Conservation (phyloP, 1,140 invertebrate genomes). For the Branchinecta lindahli region DNA sequence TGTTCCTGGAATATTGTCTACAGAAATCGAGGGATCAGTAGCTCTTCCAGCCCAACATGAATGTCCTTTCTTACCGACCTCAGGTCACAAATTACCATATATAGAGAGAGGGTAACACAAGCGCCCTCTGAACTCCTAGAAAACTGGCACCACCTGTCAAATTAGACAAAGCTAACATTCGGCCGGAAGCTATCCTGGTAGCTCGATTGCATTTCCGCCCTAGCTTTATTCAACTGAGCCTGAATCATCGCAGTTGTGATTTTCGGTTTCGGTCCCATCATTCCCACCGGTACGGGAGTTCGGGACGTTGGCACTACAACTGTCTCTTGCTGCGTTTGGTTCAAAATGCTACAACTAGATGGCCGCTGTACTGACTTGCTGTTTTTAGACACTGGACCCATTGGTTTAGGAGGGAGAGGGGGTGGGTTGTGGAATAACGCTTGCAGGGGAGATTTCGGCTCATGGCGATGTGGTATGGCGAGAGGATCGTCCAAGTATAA, state of each 20-base stretch:
- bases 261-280: background rate
- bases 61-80: too few relatives aligned
- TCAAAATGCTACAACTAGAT: background rate
- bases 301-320: background rate
- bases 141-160: background rate
- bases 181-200: background rate
- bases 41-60: too few relatives aligned
- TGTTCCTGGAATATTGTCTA: too few relatives aligned
- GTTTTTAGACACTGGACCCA: background rate
- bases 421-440: constrained; percentile 3
- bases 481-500: constrained; percentile 20
- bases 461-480: constrained; percentile 9
- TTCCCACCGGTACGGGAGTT: background rate
- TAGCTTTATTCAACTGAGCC: background rate
- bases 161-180: background rate
- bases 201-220: background rate
- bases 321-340: background rate
- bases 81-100: too few relatives aligned
- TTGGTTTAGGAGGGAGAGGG: constrained; percentile 20
- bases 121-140: too few relatives aligned
- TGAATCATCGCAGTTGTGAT: background rate
- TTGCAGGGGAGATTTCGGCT: background rate
- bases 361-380: background rate
- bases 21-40: too few relatives aligned
- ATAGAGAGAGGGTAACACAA: too few relatives aligned